Evolutionary conservation across 2,113 vertebrate species (phyloP).

Genomic region (Pelecanoides urinatrix): DNA sequence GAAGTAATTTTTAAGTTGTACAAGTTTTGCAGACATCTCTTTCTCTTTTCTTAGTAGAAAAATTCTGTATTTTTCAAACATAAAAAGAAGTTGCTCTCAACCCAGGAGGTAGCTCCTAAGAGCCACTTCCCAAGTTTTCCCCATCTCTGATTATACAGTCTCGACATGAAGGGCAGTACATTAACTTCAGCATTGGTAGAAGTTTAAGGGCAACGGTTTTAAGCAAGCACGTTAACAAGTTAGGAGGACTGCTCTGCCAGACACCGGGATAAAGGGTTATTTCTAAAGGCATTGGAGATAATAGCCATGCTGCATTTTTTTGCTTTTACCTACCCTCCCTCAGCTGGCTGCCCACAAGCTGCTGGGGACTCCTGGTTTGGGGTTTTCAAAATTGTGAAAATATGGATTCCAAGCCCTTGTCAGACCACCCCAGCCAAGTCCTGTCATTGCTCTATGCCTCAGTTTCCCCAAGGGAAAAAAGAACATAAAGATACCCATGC

Average conservation of each 20-base stretch:
- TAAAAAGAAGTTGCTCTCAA: neutral
- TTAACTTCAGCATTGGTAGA: neutral
- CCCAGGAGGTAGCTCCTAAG: neutral
- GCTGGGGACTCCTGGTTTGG: neutral
- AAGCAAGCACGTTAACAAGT: neutral
- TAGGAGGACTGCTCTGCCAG: neutral
- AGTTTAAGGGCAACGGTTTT: conserved; percentile 1
- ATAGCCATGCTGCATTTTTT: neutral
- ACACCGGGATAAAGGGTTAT: neutral
- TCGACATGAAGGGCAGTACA: conserved; percentile 18
- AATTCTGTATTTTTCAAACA: conserved; percentile 10
- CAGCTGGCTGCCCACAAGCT: neutral
- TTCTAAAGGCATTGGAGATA: neutral
- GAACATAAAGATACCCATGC: neutral
- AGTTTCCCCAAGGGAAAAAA: neutral
- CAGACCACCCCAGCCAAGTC: neutral
- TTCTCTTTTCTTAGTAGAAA: conserved; percentile 1
- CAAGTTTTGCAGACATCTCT: conserved; percentile 22
- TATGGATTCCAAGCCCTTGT: neutral
- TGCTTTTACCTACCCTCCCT: neutral
- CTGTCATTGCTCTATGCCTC: neutral
- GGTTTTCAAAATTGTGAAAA: neutral
- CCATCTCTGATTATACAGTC: neutral
- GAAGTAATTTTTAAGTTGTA: conserved; percentile 6
- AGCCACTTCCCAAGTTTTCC: conserved; percentile 13